These are phyloP conservation scores for Leptocoma aspasia DNA, from an alignment of 2,113 vertebrate genomes.

Conservation along the genomic window DNA sequence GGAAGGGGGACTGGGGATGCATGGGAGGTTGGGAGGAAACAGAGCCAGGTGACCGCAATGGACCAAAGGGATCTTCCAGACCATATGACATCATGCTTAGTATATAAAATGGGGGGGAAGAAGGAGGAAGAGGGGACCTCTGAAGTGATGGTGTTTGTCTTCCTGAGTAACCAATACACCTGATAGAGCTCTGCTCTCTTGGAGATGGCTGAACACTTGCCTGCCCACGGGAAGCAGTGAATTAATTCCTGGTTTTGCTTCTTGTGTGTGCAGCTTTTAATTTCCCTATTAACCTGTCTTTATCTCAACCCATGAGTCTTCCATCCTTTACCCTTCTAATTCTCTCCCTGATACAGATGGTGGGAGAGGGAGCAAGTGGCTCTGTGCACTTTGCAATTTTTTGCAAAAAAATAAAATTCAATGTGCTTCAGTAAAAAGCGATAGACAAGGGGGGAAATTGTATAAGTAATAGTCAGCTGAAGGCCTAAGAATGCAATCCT, in stretches of 20 bases:
- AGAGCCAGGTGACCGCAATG: neutral
- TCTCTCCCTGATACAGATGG: neutral
- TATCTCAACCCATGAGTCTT: neutral
- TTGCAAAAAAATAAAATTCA: neutral
- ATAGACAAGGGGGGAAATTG: neutral
- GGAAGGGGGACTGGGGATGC: neutral
- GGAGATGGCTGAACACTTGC: neutral
- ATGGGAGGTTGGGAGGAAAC: neutral
- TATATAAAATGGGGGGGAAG: neutral
- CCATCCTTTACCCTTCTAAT: neutral
- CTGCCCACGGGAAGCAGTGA: neutral
- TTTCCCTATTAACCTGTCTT: neutral
- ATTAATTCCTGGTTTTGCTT: neutral
- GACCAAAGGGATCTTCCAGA: neutral
- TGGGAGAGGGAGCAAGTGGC: neutral
- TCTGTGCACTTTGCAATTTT: neutral
- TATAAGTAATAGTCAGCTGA: neutral
- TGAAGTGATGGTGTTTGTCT: neutral
- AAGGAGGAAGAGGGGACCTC: neutral
- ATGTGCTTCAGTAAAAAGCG: neutral
- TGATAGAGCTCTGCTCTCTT: neutral
- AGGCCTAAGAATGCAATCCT: neutral
- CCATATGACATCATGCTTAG: neutral
- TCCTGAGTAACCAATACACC: neutral
- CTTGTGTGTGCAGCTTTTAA: neutral